Evolutionary conservation across 2,113 vertebrate species (phyloP).

Genomic region (Scomber japonicus): DNA sequence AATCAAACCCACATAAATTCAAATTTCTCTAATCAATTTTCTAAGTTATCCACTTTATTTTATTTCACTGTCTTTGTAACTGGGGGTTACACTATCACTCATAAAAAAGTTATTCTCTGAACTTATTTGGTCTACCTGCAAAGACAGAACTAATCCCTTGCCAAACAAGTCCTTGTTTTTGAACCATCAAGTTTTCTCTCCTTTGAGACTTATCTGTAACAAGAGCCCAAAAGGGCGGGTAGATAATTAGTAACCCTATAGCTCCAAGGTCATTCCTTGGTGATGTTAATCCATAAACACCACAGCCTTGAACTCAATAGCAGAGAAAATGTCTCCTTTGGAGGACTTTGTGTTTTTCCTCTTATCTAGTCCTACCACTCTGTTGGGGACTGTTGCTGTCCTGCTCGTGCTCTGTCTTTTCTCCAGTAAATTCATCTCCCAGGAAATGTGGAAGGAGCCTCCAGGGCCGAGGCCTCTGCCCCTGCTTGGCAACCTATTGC

Average conservation of each 20-base stretch:
- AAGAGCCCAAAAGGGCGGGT: background rate
- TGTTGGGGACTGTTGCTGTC: conserved; percentile 56
- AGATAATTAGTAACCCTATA: background rate
- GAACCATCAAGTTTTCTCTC: background rate
- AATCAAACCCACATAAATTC: too few relatives aligned
- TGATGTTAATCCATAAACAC: fast-evolving
- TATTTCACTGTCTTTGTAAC: too few relatives aligned
- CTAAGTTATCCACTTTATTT: too few relatives aligned
- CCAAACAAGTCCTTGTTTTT: background rate
- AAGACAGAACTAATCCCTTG: background rate
- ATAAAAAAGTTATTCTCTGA: background rate
- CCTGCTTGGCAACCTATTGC: conserved; percentile 79
- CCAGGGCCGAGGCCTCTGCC: conserved; percentile 79
- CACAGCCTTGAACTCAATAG: background rate
- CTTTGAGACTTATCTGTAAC: background rate
- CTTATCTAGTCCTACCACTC: conserved; percentile 30
- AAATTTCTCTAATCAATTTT: too few relatives aligned
- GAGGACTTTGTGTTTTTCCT: conserved; percentile 36
- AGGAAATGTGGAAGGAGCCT: conserved; percentile 54
- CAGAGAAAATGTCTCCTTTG: conserved; percentile 51
- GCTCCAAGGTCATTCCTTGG: fast-evolving
- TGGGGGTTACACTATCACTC: too few relatives aligned
- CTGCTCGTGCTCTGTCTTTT: conserved; percentile 61
- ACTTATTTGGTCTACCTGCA: background rate
- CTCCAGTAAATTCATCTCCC: background rate